Base-by-base conservation (phyloP, 2,888 invertebrate species). In the Emmelina monodactyla region DNA sequence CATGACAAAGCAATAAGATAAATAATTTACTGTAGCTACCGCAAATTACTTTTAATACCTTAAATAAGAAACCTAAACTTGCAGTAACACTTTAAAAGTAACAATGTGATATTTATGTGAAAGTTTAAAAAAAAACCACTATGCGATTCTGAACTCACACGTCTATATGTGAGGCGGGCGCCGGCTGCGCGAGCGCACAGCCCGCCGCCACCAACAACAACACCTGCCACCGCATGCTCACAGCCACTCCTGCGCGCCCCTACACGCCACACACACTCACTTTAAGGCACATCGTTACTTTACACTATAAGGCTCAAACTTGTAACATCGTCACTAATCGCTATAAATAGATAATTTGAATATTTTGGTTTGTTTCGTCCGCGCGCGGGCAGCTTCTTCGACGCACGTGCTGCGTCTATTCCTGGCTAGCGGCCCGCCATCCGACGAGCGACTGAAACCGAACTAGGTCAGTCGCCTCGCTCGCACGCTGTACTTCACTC, bases 391-490 rank as follows among this genome's bases (percentile, higher is more conserved):
- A 49, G 45, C 43, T 46, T 50, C 49, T 52, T 49, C 55, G 69
- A 67, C 76, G 72, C 78, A 76, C 78, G 75, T 78, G 79, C 75
- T 73, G 65, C 70, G 69, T 76, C 78, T 79, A 79, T 79, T 78
- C 72, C 68, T 70, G 73, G 69, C 63, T 65, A 61, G 56, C 58
- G 58, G 51, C 44, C 44, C 46, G 49, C 47, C 59, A 19, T 28
- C 54, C 51, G 12, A 29, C 68, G 75, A 75, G 65, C 75, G 68
- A 57, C 51, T 57, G 66, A 76, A 68, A n/a, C 44, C 63, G 66
- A 76, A 68, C 62, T 75, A 71, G 75, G 76, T 76, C 72, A 72
- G 58, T 41, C 42, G 42, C 45, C 40, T 47, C 38, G 30, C 28
- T 22, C 35, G 16, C 15, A 22, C 16, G 29, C 16, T 25, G 12